Conservation (phyloP, 2,888 invertebrate species). For the Eupithecia dodoneata region DNA sequence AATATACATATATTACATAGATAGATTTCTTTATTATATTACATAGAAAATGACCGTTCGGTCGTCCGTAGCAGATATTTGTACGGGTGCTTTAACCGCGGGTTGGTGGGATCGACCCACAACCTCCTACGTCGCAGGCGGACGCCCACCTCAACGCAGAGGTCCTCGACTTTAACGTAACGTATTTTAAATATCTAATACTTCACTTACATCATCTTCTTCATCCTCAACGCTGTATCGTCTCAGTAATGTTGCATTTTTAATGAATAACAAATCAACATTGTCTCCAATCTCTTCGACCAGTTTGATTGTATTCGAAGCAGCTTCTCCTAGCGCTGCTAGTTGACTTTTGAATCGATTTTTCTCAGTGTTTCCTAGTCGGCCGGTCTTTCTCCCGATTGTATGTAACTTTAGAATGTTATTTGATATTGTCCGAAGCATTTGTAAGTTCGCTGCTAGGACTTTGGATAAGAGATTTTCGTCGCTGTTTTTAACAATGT, state of each 20-base stretch:
- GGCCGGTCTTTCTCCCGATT: slow-evolving; percentile 84
- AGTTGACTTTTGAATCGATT: slow-evolving; percentile 83
- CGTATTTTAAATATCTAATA: background rate
- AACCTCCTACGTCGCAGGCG: no score
- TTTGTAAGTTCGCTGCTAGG: slow-evolving; percentile 83
- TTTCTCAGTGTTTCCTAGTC: slow-evolving; percentile 81
- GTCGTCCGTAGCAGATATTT: no score
- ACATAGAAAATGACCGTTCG: no score
- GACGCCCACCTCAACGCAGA: no score
- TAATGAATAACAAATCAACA: slow-evolving; percentile 71
- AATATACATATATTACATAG: no score
- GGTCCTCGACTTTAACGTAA: no score
- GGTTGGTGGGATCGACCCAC: no score
- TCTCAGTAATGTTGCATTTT: slow-evolving; percentile 62
- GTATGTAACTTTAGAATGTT: slow-evolving; percentile 86
- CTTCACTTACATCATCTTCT: slow-evolving; percentile 65
- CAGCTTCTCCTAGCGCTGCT: slow-evolving; percentile 81
- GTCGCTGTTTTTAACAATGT: slow-evolving; percentile 66
- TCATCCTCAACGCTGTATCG: slow-evolving; percentile 49
- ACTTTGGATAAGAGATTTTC: slow-evolving; percentile 74
- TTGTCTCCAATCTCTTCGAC: slow-evolving; percentile 83
- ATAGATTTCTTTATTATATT: no score
- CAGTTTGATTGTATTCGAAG: slow-evolving; percentile 82
- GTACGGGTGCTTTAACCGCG: no score
- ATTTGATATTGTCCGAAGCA: slow-evolving; percentile 83